phyloP scores from a whole-genome alignment of 1,140 invertebrate species.

The Drosophila orosa region DNA sequence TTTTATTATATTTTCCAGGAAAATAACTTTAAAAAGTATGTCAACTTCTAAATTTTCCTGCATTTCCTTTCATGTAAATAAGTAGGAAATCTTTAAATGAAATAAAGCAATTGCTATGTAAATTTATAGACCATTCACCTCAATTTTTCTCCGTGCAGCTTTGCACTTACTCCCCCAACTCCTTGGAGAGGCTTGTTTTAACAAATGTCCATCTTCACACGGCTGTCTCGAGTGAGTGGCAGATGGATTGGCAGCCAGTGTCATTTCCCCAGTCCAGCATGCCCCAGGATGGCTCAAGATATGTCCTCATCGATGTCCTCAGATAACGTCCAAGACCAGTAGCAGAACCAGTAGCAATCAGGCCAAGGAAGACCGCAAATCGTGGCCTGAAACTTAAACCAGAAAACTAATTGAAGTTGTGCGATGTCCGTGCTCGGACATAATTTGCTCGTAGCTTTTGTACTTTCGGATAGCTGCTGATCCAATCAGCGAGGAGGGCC shows the following conservation, averaged over 20 bases:
- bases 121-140: not conserved
- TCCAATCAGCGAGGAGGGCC: conserved; percentile 32
- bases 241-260: conserved; percentile 31
- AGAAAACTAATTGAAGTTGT: conserved; percentile 46
- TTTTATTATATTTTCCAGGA: no score
- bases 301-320: conserved; percentile 41
- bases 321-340: not conserved
- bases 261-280: conserved; percentile 9
- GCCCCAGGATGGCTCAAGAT: not conserved
- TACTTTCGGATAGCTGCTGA: conserved; percentile 17
- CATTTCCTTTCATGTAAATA: not conserved
- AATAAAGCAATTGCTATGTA: not conserved
- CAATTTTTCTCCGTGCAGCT: not conserved
- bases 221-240: conserved; percentile 36
- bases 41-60: not conserved
- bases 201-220: conserved; percentile 65
- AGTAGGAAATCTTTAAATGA: not conserved
- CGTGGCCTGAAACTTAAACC: conserved; percentile 37
- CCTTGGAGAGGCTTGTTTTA: conserved; percentile 28
- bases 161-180: not conserved
- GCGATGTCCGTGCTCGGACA: conserved; percentile 20
- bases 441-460: conserved; percentile 25
- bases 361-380: not conserved
- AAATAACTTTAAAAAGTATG: not conserved
- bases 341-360: conserved; percentile 16